Percentiles rank a stretch among this genome's conserved stretches.
Conservation (phyloP, 1,140 invertebrate genomes). For the Onthophagus taurus region DNA sequence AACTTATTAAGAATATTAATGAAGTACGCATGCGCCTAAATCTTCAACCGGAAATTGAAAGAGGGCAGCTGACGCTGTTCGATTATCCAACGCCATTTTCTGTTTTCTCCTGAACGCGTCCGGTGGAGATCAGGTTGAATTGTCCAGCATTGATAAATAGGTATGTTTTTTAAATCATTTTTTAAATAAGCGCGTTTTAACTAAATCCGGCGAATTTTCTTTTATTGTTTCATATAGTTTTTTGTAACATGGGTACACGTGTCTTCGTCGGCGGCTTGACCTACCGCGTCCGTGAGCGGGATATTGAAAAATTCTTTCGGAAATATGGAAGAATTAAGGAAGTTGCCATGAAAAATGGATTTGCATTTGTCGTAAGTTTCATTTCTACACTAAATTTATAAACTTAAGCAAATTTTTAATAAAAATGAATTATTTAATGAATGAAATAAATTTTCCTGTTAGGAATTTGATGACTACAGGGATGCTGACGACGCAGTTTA, state of each 20-base stretch:
- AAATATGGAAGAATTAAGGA: constrained; percentile 93
- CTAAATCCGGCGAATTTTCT: too few relatives aligned
- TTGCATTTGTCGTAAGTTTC: constrained; percentile 76
- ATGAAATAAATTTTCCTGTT: constrained; percentile 8
- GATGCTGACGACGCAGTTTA: constrained; percentile 98
- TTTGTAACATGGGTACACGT: constrained; percentile 58
- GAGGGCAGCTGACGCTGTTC: too few relatives aligned
- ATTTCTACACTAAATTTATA: neutral
- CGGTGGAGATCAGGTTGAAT: too few relatives aligned
- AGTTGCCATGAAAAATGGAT: constrained; percentile 97
- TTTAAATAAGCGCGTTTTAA: too few relatives aligned
- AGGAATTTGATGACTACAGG: constrained; percentile 93
- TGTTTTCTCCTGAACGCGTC: too few relatives aligned
- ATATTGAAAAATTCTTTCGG: constrained; percentile 96
- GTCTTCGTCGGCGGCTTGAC: constrained; percentile 93
- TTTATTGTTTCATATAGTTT: too few relatives aligned
- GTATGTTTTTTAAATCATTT: too few relatives aligned
- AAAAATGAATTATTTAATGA: neutral
- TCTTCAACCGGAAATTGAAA: too few relatives aligned
- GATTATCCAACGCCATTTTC: too few relatives aligned
- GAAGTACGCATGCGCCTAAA: too few relatives aligned
- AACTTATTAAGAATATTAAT: too few relatives aligned
- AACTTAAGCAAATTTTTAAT: neutral
- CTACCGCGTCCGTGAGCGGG: constrained; percentile 89
- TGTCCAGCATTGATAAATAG: too few relatives aligned